Evolutionary conservation across 2,113 vertebrate genomes (phyloP).

Genomic region (Otus sunia): DNA sequence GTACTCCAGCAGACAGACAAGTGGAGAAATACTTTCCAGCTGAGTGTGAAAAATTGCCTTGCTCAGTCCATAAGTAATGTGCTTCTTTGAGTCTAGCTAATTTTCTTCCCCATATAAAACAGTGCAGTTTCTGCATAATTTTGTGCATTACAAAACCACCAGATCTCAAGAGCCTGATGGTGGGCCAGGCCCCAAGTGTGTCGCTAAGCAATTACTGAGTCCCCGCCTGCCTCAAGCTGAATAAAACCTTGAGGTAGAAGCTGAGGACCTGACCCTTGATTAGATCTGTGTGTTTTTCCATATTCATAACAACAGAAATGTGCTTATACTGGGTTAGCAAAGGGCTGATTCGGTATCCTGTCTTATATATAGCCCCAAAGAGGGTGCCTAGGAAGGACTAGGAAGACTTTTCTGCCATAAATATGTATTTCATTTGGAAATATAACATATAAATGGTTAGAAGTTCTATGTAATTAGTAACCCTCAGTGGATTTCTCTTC

Average conservation of each 20-base stretch:
- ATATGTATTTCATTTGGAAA: neutral
- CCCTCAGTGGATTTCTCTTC: neutral
- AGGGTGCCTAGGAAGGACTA: neutral
- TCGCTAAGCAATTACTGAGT: neutral
- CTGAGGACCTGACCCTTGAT: constrained; percentile 45
- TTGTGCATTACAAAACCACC: neutral
- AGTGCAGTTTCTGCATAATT: constrained; percentile 46
- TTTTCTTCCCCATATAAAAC: constrained; percentile 33
- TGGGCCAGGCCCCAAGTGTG: constrained; percentile 49
- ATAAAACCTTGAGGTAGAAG: constrained; percentile 40
- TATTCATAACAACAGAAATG: constrained; percentile 30
- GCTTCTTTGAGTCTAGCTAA: neutral
- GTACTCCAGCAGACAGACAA: constrained; percentile 1
- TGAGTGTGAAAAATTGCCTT: constrained; percentile 31
- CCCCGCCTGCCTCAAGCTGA: neutral
- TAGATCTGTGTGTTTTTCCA: constrained; percentile 30
- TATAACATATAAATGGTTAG: neutral
- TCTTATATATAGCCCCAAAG: neutral
- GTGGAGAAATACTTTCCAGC: constrained; percentile 49
- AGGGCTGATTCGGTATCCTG: constrained; percentile 14
- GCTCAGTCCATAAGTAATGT: neutral
- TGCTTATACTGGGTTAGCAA: constrained; percentile 4
- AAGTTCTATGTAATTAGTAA: constrained; percentile 4
- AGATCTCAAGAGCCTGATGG: constrained; percentile 9
- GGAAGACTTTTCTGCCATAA: neutral